phyloP scores from a whole-genome alignment of 2,888 invertebrate genomes.

The Oscheius onirici region DNA sequence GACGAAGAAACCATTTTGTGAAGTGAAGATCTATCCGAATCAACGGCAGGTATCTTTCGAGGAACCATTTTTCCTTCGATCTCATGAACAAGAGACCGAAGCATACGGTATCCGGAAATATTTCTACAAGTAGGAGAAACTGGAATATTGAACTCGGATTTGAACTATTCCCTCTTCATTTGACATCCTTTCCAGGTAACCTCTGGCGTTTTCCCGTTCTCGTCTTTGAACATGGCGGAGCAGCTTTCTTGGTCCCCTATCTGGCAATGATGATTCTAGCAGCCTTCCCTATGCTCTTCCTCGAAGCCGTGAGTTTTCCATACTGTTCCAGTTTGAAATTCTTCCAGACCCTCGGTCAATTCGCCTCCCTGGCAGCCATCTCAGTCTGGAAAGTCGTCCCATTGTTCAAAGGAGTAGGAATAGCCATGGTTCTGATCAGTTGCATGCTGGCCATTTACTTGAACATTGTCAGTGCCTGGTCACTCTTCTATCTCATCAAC shows the following conservation, averaged over 20 bases:
- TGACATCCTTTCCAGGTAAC: constrained; percentile 73
- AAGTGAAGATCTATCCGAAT: too few relatives aligned
- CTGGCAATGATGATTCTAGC: constrained; percentile 83
- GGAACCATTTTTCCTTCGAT: too few relatives aligned
- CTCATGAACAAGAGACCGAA: too few relatives aligned
- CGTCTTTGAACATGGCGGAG: constrained; percentile 66
- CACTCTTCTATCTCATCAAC: constrained; percentile 77
- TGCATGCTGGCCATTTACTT: constrained; percentile 75
- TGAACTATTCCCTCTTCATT: background rate
- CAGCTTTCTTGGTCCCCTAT: constrained; percentile 83
- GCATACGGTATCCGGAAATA: too few relatives aligned
- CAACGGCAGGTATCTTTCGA: too few relatives aligned
- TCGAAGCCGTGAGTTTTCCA: constrained; percentile 76
- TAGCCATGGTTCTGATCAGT: constrained; percentile 76
- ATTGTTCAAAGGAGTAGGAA: constrained; percentile 78
- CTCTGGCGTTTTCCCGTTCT: constrained; percentile 79
- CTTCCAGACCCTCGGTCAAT: constrained; percentile 81
- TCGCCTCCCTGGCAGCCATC: constrained; percentile 79
- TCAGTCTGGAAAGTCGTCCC: constrained; percentile 85
- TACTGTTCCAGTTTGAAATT: background rate
- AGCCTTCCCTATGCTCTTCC: constrained; percentile 84
- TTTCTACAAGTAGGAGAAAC: too few relatives aligned
- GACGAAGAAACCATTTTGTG: too few relatives aligned
- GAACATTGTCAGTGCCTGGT: constrained; percentile 76
- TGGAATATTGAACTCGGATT: too few relatives aligned